Evolutionary conservation across 2,113 vertebrate species (phyloP), one percentile per base, ranked within the genome.

Genomic region (Synchiropus splendidus): DNA sequence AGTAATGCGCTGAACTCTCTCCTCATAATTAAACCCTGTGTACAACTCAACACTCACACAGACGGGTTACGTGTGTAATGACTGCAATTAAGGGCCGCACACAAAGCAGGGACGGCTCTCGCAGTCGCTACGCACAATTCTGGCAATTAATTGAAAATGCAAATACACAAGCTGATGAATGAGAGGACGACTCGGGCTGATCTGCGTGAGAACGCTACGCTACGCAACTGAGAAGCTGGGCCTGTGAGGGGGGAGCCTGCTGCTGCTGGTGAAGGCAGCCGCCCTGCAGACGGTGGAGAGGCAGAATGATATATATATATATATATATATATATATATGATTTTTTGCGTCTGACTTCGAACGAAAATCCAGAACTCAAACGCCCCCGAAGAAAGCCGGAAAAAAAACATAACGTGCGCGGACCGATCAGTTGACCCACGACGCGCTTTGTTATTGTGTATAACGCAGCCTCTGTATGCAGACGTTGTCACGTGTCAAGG

Each of bases 101-200:
- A 74, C 72, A 81, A 80, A 73, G 76, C 73, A 43, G 54, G 45
- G 51, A 48, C 61, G 62, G 73, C 74, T 67, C 64, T 66, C 18
- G 37, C 67, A 75, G 71, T 63, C 35, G 51, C 53, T 10, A 40
- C n/a, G 59, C 66, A 47, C 67, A 65, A 83, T 48, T 48, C 65
- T 42, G 67, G 54, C 70, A 70, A 82, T 83, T 81, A 83, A 85
- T 80, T 83, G 80, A 79, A 80, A 83, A 81, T 81, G 78, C 72
- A 83, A 83, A 84, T 78, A 79, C 63, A 71, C 60, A 42, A 48
- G 36, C 61, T 66, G 78, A 83, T 78, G 74, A 79, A 78, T 78
- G 75, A 70, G 69, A 62, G 48, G 49, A 68, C 53, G 45, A 45
- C 45, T 51, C 49, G 43, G 61, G 64, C 37, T 56, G 39, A 54